Evolutionary conservation across 92 coral and sea anemone species (phyloP).

Genomic region (Micromussa lordhowensis): DNA sequence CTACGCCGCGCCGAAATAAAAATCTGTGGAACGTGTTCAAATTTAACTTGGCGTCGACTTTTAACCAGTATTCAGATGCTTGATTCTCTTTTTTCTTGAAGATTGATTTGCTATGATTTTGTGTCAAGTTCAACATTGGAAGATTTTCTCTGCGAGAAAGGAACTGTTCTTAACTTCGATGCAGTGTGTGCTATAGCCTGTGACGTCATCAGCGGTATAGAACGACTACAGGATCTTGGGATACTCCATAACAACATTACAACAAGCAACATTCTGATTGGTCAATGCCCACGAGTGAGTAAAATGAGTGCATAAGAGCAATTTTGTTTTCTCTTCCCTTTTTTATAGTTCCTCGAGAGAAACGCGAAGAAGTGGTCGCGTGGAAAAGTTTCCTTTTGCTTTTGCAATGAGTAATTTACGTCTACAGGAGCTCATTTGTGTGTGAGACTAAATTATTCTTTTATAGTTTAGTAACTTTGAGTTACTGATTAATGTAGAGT

Average conservation of each 20-base stretch:
- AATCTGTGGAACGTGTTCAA: too few relatives aligned
- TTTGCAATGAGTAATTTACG: not conserved
- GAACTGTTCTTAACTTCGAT: slow-evolving; percentile 54
- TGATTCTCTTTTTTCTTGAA: not conserved
- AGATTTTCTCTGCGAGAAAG: slow-evolving; percentile 55
- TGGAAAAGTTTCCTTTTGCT: not conserved
- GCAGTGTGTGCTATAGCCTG: slow-evolving; percentile 46
- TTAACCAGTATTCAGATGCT: not conserved
- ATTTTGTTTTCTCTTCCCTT: not conserved
- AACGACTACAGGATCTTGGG: slow-evolving; percentile 62
- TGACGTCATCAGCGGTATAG: slow-evolving; percentile 72
- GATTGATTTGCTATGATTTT: slow-evolving; percentile 72
- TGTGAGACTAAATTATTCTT: not conserved
- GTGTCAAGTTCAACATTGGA: slow-evolving; percentile 72
- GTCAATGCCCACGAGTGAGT: slow-evolving; percentile 57
- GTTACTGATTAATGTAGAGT: not conserved
- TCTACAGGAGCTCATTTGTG: not conserved
- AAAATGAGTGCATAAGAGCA: not conserved
- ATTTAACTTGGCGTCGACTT: not conserved
- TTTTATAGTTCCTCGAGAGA: not conserved
- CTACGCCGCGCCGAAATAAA: too few relatives aligned
- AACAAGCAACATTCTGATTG: slow-evolving; percentile 64
- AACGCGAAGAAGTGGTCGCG: not conserved
- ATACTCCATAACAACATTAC: slow-evolving; percentile 57
- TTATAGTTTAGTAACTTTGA: not conserved